Conservation (phyloP, 2,797 vertebrate species). For the Melanogrammus aeglefinus region DNA sequence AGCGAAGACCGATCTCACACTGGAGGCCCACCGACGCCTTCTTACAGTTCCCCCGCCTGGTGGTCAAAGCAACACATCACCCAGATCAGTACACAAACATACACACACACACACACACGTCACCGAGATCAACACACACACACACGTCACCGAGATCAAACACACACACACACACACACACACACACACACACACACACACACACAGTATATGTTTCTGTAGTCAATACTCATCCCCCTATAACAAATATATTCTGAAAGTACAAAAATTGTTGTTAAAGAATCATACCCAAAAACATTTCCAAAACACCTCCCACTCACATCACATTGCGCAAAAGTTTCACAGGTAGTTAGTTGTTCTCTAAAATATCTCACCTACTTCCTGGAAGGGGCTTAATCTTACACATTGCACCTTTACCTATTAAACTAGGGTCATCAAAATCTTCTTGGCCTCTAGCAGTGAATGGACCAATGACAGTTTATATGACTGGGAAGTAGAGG, state of each 20-base stretch:
- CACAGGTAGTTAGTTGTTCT: too few species aligned
- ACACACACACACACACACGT: too few species aligned
- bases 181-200: too few species aligned
- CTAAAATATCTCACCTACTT: not conserved
- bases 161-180: too few species aligned
- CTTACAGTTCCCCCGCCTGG: constrained; percentile 96
- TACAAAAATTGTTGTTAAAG: too few species aligned
- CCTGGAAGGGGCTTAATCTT: not conserved
- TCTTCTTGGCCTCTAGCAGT: not conserved
- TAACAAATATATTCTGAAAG: too few species aligned
- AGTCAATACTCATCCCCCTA: too few species aligned
- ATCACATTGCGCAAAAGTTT: too few species aligned
- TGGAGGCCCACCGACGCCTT: constrained; percentile 90
- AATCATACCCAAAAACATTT: too few species aligned
- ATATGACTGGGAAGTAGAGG: not conserved
- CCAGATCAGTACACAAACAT: not conserved
- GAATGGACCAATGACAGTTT: not conserved
- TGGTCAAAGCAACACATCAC: not conserved
- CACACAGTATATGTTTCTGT: not conserved
- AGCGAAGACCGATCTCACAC: constrained; percentile 93
- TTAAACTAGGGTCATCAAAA: not conserved
- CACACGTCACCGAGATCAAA: not conserved
- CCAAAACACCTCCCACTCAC: too few species aligned
- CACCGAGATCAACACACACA: too few species aligned
- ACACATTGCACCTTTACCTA: too few species aligned